Evolutionary conservation across 1,140 invertebrate genomes (phyloP).

Genomic region (Heliconius congener): DNA sequence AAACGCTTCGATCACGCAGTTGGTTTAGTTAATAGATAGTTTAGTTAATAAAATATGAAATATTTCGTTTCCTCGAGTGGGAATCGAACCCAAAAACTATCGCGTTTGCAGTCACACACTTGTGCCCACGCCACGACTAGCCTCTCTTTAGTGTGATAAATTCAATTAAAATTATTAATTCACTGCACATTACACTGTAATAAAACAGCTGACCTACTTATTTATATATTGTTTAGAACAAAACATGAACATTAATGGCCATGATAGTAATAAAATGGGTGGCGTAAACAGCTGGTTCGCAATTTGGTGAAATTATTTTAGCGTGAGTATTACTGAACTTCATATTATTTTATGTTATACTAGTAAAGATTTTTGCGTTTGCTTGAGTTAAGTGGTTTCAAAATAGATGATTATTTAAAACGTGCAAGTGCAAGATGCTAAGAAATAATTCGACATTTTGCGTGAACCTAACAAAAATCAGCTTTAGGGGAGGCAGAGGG

Average conservation of each 20-base stretch:
- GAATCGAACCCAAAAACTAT: too few species aligned
- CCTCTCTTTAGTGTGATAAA: neutral
- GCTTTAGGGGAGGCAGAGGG: too few species aligned
- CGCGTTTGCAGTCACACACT: too few species aligned
- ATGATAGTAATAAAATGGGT: conserved; percentile 22
- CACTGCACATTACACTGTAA: conserved; percentile 18
- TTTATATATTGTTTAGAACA: conserved; percentile 28
- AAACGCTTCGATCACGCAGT: too few species aligned
- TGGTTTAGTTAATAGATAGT: too few species aligned
- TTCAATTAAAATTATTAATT: conserved; percentile 24
- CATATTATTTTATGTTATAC: neutral
- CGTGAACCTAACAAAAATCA: too few species aligned
- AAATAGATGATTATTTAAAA: too few species aligned
- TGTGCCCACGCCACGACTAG: too few species aligned
- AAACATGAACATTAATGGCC: conserved; percentile 27
- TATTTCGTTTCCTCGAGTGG: too few species aligned
- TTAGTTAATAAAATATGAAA: too few species aligned
- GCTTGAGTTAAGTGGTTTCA: neutral
- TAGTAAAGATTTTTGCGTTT: neutral
- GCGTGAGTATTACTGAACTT: neutral
- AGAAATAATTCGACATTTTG: too few species aligned
- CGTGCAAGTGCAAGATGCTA: too few species aligned
- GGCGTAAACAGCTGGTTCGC: neutral
- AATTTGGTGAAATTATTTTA: conserved; percentile 13
- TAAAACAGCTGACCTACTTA: conserved; percentile 27